Conservation (phyloP, 30 jellyfish, hydroid and myxozoan species). For the Aurelia aurita region DNA sequence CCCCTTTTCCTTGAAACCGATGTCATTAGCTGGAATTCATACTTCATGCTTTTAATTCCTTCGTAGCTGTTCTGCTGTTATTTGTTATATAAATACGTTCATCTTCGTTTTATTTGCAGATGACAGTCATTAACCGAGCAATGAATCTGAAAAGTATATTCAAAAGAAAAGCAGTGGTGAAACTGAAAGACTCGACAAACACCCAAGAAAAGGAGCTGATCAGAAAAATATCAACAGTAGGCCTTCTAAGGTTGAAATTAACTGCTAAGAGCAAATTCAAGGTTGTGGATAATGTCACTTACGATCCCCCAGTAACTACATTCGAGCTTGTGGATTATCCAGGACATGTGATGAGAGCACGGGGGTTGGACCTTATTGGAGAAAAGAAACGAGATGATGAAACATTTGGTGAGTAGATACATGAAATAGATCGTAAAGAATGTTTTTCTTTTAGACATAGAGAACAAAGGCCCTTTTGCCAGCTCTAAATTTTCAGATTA, state of each 20-base stretch:
- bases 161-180: conserved; percentile 24
- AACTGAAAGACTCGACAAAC: conserved; percentile 57
- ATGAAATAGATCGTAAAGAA: no score
- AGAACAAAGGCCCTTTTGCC: no score
- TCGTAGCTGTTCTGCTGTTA: no score
- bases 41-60: no score
- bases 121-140: neutral
- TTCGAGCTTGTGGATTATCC: conserved; percentile 67
- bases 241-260: conserved; percentile 40
- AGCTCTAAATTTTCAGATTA: no score
- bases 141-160: conserved; percentile 36
- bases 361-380: conserved; percentile 58
- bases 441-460: no score
- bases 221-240: conserved; percentile 61
- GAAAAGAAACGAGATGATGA: conserved; percentile 62
- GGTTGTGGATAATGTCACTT: conserved; percentile 35
- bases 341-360: conserved; percentile 71
- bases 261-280: conserved; percentile 64
- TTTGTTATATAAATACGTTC: no score
- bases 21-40: no score
- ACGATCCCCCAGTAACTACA: conserved; percentile 38
- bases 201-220: conserved; percentile 45
- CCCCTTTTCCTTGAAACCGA: no score
- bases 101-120: no score
- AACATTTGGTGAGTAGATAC: conserved; percentile 27